These are phyloP conservation scores for Trachurus trachurus DNA, from an alignment of 2,797 vertebrate genomes.

Conservation along the genomic window DNA sequence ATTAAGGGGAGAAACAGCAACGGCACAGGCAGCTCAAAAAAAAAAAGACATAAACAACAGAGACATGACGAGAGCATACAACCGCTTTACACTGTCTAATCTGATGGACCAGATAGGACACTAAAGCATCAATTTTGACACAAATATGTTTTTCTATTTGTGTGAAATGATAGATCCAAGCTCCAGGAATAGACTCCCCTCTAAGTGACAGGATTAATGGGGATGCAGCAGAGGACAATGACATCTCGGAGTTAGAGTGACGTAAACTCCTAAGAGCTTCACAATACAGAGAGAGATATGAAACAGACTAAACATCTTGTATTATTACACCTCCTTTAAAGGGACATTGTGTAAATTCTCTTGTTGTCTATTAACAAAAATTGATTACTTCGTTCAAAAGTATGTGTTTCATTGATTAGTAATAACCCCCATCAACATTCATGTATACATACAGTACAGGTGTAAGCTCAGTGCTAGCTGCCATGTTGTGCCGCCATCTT, in stretches of 20 bases:
- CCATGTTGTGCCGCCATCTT: too few relatives aligned
- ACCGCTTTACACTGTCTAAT: constrained; percentile 30
- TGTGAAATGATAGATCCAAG: constrained; percentile 30
- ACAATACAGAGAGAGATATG: constrained; percentile 12
- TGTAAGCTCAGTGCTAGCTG: too few relatives aligned
- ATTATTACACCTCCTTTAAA: not conserved
- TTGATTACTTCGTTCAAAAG: too few relatives aligned
- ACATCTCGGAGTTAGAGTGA: constrained; percentile 24
- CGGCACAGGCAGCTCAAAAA: constrained; percentile 8
- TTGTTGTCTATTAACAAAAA: too few relatives aligned
- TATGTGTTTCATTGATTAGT: too few relatives aligned
- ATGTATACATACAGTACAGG: too few relatives aligned
- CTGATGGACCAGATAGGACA: constrained; percentile 46
- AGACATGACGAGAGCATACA: constrained; percentile 22
- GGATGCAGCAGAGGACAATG: constrained; percentile 22
- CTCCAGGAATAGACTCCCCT: constrained; percentile 35
- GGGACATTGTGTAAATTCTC: too few relatives aligned
- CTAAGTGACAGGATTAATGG: constrained; percentile 46
- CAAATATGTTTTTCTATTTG: constrained; percentile 34
- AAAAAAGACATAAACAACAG: constrained; percentile 25
- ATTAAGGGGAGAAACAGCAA: constrained; percentile 28
- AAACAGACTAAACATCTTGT: not conserved
- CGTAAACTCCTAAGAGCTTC: constrained; percentile 4
- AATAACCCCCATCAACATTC: too few relatives aligned
- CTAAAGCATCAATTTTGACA: constrained; percentile 32